phyloP scores from a whole-genome alignment of 2,888 invertebrate species.

The Phortica okadai region DNA sequence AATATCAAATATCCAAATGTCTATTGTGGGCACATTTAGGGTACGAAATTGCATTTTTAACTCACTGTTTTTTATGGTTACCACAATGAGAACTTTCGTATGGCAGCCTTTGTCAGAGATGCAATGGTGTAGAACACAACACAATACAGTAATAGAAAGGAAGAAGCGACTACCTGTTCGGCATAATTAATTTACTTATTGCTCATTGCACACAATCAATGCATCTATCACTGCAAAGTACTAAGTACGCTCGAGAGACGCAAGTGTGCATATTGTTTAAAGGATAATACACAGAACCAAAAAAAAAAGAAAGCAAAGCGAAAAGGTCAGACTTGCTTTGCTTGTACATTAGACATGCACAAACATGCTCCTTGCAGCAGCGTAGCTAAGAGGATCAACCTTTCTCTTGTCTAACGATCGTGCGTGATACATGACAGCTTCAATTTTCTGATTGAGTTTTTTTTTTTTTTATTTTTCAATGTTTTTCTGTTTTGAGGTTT shows the following conservation, averaged over 20 bases:
- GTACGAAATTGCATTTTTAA: conserved; percentile 41
- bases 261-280: conserved; percentile 57
- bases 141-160: neutral
- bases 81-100: conserved; percentile 46
- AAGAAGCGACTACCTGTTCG: conserved; percentile 63
- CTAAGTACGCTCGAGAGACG: conserved; percentile 45
- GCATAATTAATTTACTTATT: conserved; percentile 70
- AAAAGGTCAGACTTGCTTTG: no score
- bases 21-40: conserved; percentile 48
- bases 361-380: conserved; percentile 37
- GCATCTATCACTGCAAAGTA: conserved; percentile 18
- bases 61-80: conserved; percentile 28
- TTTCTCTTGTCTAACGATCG: conserved; percentile 17
- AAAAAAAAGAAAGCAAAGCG: conserved; percentile 60
- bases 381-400: neutral
- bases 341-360: conserved; percentile 44
- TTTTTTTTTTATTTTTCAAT: neutral
- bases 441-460: conserved; percentile 58
- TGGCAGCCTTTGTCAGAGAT: conserved; percentile 17
- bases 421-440: conserved; percentile 25
- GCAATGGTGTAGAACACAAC: conserved; percentile 38
- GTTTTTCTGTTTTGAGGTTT: conserved; percentile 44
- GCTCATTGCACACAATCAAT: conserved; percentile 57
- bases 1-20: conserved; percentile 64
- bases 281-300: conserved; percentile 46